Conservation (phyloP, 2,113 vertebrate genomes). For the Sylvia atricapilla region DNA sequence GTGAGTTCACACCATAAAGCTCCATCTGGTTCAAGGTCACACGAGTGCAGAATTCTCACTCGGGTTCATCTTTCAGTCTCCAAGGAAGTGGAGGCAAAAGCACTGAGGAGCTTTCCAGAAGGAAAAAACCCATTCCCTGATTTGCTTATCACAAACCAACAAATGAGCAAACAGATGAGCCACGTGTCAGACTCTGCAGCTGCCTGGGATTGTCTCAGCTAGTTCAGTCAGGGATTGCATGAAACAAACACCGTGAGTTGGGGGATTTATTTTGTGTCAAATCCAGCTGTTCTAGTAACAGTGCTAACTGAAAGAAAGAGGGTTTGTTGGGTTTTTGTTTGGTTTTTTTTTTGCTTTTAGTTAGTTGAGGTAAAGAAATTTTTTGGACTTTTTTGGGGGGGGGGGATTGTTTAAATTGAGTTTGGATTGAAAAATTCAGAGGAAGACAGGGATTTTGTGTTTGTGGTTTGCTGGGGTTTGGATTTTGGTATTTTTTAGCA, state of each 20-base stretch:
- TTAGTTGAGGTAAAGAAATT: no score
- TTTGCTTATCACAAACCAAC: neutral
- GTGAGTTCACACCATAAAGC: neutral
- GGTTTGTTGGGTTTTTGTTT: no score
- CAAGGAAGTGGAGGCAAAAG: neutral
- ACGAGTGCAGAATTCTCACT: neutral
- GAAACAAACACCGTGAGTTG: neutral
- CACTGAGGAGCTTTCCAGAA: neutral
- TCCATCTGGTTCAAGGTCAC: conserved; percentile 1
- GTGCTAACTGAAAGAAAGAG: neutral
- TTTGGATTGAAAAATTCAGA: no score
- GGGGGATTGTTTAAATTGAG: no score
- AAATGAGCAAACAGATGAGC: neutral
- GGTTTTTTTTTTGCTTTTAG: no score
- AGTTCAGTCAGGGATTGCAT: neutral
- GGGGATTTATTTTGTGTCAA: neutral
- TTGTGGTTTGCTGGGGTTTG: no score
- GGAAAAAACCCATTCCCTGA: neutral
- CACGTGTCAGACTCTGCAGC: neutral
- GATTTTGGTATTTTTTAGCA: no score
- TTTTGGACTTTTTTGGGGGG: no score
- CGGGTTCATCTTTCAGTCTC: neutral
- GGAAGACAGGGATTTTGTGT: no score
- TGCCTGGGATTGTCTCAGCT: neutral
- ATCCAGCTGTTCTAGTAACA: neutral